These are phyloP conservation scores for Drosophila mulleri DNA, from an alignment of 2,888 invertebrate genomes.

Conservation along the genomic window DNA sequence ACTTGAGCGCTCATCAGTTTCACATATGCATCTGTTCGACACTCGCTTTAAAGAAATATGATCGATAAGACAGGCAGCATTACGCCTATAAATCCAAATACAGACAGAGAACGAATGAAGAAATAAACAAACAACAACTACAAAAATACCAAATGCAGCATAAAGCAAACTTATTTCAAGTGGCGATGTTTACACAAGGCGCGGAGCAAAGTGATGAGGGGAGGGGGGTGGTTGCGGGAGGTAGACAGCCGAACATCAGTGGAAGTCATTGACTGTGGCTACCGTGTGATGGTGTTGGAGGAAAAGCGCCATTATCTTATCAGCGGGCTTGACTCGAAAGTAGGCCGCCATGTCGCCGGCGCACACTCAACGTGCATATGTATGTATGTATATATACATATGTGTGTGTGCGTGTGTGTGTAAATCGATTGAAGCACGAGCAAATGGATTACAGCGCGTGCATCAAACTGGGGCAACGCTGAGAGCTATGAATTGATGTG, in stretches of 20 bases:
- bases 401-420: constrained; percentile 27
- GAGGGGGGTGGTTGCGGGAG: not conserved
- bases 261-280: constrained; percentile 62
- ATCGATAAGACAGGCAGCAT: constrained; percentile 27
- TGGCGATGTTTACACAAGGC: constrained; percentile 40
- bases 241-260: not conserved
- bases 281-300: constrained; percentile 45
- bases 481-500: constrained; percentile 32
- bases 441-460: constrained; percentile 54
- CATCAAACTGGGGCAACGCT: constrained; percentile 38
- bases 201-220: not conserved
- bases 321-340: constrained; percentile 63
- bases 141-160: constrained; percentile 19
- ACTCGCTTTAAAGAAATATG: not conserved
- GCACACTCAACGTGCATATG: constrained; percentile 11
- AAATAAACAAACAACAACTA: constrained; percentile 26
- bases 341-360: constrained; percentile 58
- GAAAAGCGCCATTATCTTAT: constrained; percentile 78
- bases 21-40: not conserved
- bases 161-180: constrained; percentile 15
- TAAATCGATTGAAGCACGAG: constrained; percentile 71
- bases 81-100: not conserved
- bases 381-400: no score
- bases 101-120: constrained; percentile 20
- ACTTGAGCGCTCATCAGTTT: constrained; percentile 11